phyloP scores from a whole-genome alignment of 2,113 vertebrate genomes.

The Myiozetetes cayanensis region DNA sequence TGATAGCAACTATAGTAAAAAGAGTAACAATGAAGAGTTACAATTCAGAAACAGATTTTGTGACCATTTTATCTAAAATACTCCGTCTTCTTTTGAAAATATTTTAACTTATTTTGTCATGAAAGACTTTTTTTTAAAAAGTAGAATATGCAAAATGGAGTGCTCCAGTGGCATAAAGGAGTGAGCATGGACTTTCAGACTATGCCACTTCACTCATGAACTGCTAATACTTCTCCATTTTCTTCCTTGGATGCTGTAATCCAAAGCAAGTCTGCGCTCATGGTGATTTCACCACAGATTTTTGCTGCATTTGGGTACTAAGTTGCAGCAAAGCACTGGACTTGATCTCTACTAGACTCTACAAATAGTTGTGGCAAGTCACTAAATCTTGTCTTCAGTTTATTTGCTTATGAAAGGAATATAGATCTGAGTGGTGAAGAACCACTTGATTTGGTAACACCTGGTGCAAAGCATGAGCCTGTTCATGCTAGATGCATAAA shows the following conservation, averaged over 20 bases:
- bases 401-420: not conserved
- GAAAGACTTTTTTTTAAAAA: not conserved
- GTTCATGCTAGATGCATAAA: not conserved
- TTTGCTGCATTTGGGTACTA: not conserved
- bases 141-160: not conserved
- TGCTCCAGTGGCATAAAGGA: fast-evolving
- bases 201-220: not conserved
- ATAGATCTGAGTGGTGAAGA: not conserved
- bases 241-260: not conserved
- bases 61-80: not conserved
- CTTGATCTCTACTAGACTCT: not conserved
- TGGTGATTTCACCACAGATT: not conserved
- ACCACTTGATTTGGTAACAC: not conserved
- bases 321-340: not conserved
- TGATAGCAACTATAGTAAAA: not conserved
- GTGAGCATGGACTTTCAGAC: not conserved
- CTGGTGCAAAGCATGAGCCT: not conserved
- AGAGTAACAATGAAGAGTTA: not conserved
- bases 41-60: not conserved
- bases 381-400: not conserved
- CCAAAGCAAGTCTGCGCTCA: not conserved
- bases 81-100: not conserved
- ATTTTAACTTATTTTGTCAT: not conserved
- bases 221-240: not conserved
- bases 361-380: not conserved